A percentile compares a stretch with the other conserved stretches of the same genome.
Evolutionary conservation across 2,888 invertebrate genomes (phyloP).

Genomic region (Stenodema calcarata): DNA sequence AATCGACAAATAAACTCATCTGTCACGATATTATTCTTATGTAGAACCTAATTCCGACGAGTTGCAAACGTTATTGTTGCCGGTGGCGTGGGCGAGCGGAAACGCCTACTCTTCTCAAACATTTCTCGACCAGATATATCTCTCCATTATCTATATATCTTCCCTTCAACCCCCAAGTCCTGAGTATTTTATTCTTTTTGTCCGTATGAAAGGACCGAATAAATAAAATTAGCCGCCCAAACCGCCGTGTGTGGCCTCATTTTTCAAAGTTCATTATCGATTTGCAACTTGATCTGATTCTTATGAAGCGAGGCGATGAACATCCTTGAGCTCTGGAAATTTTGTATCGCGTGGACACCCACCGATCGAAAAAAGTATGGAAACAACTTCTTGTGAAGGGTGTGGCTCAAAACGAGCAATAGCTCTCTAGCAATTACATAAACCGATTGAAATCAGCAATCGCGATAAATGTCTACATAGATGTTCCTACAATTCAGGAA

Average conservation of each 20-base stretch:
- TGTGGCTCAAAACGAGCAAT: too few relatives aligned
- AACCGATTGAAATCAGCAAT: too few relatives aligned
- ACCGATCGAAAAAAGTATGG: too few relatives aligned
- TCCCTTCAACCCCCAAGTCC: background rate
- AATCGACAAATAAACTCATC: background rate
- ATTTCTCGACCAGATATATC: background rate
- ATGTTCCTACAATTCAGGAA: too few relatives aligned
- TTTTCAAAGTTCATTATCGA: background rate
- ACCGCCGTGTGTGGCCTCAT: background rate
- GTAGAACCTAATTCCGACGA: background rate
- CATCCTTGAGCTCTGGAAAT: too few relatives aligned
- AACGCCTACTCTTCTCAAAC: constrained; percentile 6
- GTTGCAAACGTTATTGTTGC: background rate
- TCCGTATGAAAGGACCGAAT: background rate
- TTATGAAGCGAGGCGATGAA: too few relatives aligned
- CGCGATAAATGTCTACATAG: too few relatives aligned
- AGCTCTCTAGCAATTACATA: too few relatives aligned
- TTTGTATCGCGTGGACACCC: too few relatives aligned
- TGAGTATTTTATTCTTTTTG: background rate
- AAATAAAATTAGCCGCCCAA: constrained; percentile 5
- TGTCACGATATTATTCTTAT: background rate
- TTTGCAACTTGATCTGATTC: background rate
- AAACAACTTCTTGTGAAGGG: too few relatives aligned
- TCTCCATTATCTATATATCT: background rate
- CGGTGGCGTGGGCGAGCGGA: background rate